phyloP scores from a whole-genome alignment of 1,140 invertebrate species.

The Euglossa dilemma region DNA sequence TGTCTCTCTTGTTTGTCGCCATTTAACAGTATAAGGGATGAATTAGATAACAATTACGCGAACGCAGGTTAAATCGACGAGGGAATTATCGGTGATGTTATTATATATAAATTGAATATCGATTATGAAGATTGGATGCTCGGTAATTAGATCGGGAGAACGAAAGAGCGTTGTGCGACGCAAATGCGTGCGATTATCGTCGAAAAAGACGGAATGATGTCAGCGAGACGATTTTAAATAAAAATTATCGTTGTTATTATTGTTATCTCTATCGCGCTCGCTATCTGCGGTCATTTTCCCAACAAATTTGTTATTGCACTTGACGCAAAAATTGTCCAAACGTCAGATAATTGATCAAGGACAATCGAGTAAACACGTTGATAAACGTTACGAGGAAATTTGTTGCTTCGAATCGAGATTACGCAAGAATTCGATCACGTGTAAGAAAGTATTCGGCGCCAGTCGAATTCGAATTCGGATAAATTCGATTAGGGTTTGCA shows the following conservation, averaged over 20 bases:
- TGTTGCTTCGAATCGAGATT: neutral
- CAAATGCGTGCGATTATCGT: neutral
- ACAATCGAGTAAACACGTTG: neutral
- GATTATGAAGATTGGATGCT: neutral
- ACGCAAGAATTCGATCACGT: neutral
- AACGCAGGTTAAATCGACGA: no score
- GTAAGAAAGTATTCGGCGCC: neutral
- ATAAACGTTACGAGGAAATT: neutral
- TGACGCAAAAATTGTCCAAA: neutral
- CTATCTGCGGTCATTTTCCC: neutral
- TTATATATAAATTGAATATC: no score
- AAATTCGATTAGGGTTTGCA: no score
- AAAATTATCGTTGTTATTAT: slow-evolving; percentile 27
- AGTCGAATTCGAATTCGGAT: no score
- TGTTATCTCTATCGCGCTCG: neutral
- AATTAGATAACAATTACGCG: no score
- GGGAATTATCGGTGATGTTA: no score
- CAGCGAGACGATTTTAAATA: neutral
- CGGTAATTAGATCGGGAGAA: neutral
- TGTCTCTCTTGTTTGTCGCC: no score
- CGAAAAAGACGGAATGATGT: neutral
- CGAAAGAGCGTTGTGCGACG: neutral
- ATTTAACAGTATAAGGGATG: no score
- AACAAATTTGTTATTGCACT: slow-evolving; percentile 2
- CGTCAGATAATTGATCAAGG: neutral